Evolutionary conservation across 2,797 vertebrate species (phyloP).

Genomic region (Lophotriccus pileatus): DNA sequence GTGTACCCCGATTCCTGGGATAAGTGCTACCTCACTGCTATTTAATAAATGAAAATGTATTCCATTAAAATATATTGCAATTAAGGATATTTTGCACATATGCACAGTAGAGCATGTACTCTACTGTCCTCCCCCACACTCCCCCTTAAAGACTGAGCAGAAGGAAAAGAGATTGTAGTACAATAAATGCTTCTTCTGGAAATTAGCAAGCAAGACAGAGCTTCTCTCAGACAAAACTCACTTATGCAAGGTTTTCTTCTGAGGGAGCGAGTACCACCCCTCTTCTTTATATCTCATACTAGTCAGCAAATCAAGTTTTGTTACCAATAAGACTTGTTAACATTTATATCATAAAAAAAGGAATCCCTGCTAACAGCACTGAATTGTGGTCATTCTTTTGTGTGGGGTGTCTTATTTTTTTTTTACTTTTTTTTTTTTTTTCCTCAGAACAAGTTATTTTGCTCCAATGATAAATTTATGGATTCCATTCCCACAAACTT

Average conservation of each 20-base stretch:
- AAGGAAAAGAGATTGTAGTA: not conserved
- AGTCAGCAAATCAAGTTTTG: not conserved
- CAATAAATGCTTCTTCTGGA: not conserved
- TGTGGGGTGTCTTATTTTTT: not conserved
- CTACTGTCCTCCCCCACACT: not conserved
- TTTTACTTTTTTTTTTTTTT: not conserved
- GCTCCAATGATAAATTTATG: not conserved
- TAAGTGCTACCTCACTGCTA: not conserved
- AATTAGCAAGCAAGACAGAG: not conserved
- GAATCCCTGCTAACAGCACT: not conserved
- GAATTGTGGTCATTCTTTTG: not conserved
- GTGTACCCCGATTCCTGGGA: not conserved
- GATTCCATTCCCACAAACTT: not conserved
- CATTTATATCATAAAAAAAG: not conserved
- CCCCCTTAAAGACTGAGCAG: not conserved
- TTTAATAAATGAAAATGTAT: not conserved
- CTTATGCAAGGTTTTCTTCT: not conserved
- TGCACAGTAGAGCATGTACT: not conserved
- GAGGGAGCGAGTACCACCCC: not conserved
- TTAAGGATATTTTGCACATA: not conserved
- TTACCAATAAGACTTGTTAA: not conserved
- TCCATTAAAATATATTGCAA: not conserved
- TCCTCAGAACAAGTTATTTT: not conserved
- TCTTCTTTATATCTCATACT: not conserved
- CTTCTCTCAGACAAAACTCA: not conserved